Percentiles rank a stretch among this genome's conserved stretches.
These are phyloP conservation scores for Trachymyrmex cornetzi DNA, from an alignment of 1,140 invertebrate species.

Conservation along the genomic window DNA sequence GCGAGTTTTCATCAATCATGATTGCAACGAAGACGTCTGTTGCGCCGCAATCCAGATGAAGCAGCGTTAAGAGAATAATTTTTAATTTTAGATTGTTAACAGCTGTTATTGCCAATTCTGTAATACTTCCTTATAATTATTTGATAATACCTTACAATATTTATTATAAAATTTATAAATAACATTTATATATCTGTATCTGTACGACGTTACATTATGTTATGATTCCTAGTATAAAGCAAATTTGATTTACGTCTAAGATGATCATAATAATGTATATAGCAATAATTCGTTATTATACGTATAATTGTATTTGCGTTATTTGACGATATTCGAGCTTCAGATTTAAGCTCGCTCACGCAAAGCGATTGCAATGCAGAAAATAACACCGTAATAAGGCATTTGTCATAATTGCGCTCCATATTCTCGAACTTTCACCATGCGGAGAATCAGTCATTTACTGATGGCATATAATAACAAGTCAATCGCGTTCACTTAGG, in stretches of 20 bases:
- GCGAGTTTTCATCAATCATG: slow-evolving; percentile 42
- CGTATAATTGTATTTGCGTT: not conserved
- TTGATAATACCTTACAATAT: not conserved
- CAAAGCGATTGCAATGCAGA: slow-evolving; percentile 33
- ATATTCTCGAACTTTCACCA: slow-evolving; percentile 58
- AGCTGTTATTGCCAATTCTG: not conserved
- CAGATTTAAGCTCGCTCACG: slow-evolving; percentile 4
- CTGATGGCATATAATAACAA: slow-evolving; percentile 48
- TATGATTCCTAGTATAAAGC: not conserved
- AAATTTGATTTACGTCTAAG: slow-evolving; percentile 1
- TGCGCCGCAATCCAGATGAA: not conserved
- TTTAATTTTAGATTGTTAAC: slow-evolving; percentile 7
- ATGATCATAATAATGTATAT: not conserved
- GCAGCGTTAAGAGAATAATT: not conserved
- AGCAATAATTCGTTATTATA: not conserved
- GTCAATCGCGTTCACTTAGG: slow-evolving; percentile 25
- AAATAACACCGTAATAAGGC: slow-evolving; percentile 42
- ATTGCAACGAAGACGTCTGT: slow-evolving; percentile 40
- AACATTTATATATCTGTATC: not conserved
- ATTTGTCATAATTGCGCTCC: slow-evolving; percentile 58
- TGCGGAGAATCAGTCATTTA: slow-evolving; percentile 46
- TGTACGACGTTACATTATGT: not conserved
- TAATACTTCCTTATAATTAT: not conserved
- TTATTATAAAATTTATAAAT: slow-evolving; percentile 6
- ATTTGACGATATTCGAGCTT: not conserved